Percentiles rank a stretch among this genome's conserved stretches.
Conservation (phyloP, 1,140 invertebrate genomes). For the Aphaenogaster rudis region DNA sequence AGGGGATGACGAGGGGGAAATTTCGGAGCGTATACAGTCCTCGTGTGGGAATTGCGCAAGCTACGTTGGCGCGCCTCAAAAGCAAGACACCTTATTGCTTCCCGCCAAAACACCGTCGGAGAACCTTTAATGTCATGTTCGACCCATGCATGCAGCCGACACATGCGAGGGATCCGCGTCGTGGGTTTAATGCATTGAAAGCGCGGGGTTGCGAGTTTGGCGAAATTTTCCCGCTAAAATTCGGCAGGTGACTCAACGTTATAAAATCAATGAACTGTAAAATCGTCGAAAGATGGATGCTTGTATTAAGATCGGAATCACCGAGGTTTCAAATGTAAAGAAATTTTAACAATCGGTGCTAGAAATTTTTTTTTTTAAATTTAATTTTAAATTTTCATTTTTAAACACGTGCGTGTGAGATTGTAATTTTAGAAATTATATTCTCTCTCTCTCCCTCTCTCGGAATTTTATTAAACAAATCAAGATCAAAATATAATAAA, state of each 20-base stretch:
- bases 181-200: constrained; percentile 24
- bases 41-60: constrained; percentile 76
- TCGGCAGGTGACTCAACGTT: constrained; percentile 18
- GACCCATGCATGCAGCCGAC: constrained; percentile 41
- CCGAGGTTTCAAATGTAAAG: not conserved
- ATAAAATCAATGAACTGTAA: constrained; percentile 31
- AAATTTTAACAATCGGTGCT: not conserved
- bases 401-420: not conserved
- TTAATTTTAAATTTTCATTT: not conserved
- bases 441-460: not conserved
- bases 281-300: not conserved
- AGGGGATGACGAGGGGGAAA: constrained; percentile 68
- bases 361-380: not conserved
- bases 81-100: constrained; percentile 73
- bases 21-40: constrained; percentile 48
- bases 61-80: constrained; percentile 68
- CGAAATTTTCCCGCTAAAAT: constrained; percentile 70
- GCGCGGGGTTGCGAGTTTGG: constrained; percentile 26
- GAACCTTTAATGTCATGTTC: constrained; percentile 66
- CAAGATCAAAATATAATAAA: not conserved
- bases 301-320: not conserved
- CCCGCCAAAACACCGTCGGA: constrained; percentile 70
- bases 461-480: not conserved
- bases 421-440: not conserved
- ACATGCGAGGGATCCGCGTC: constrained; percentile 28